These are phyloP conservation scores for Copidosoma aretas DNA, from an alignment of 2,888 invertebrate species.

Conservation along the genomic window DNA sequence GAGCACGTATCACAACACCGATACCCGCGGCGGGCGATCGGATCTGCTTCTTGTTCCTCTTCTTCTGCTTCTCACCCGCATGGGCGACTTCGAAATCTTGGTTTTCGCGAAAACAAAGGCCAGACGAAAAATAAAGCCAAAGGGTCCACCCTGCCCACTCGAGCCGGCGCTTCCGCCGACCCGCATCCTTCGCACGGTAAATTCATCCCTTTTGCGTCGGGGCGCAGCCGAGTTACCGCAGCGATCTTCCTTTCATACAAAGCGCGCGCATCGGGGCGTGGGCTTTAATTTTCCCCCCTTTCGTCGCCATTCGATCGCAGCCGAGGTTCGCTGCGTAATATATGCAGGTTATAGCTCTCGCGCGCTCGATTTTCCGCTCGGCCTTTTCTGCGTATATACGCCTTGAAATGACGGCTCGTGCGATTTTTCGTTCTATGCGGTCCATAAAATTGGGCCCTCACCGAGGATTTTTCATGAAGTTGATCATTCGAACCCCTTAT, in stretches of 20 bases:
- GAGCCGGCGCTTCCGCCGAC: slow-evolving; percentile 59
- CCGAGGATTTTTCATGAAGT: too few relatives aligned
- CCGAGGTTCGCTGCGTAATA: too few relatives aligned
- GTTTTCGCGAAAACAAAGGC: slow-evolving; percentile 27
- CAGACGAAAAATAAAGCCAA: slow-evolving; percentile 22
- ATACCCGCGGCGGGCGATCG: not conserved
- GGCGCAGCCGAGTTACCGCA: not conserved
- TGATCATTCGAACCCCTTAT: too few relatives aligned
- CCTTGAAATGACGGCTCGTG: too few relatives aligned
- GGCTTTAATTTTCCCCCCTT: slow-evolving; percentile 17
- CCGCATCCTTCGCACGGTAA: slow-evolving; percentile 50
- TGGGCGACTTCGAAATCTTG: slow-evolving; percentile 24
- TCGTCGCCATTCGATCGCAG: slow-evolving; percentile 6
- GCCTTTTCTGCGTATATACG: too few relatives aligned
- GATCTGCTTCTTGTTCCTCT: too few relatives aligned
- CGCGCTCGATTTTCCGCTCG: not conserved
- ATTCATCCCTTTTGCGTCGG: not conserved
- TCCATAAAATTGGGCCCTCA: too few relatives aligned
- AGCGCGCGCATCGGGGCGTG: not conserved
- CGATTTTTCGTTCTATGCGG: too few relatives aligned
- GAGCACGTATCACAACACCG: too few relatives aligned
- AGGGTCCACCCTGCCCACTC: slow-evolving; percentile 43
- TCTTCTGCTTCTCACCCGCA: slow-evolving; percentile 14
- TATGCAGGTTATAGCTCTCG: not conserved
- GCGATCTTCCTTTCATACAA: not conserved